Conservation (phyloP, 2,888 invertebrate species). For the Lepidocyrtoides sp. region DNA sequence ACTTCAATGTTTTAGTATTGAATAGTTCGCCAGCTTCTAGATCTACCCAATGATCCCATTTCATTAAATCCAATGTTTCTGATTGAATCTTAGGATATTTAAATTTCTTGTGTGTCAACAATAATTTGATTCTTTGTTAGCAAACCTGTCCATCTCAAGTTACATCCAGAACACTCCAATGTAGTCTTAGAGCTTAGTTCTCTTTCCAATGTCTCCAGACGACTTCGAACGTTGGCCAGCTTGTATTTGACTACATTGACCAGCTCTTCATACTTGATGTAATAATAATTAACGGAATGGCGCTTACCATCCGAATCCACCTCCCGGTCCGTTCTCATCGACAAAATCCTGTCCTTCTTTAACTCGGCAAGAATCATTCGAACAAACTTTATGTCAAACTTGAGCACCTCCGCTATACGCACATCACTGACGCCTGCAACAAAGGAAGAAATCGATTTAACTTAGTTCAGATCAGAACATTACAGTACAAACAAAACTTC, state of each 20-base stretch:
- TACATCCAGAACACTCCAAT: conserved; percentile 96
- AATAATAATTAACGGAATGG: conserved; percentile 98
- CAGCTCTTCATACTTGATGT: conserved; percentile 95
- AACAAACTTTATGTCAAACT: conserved; percentile 97
- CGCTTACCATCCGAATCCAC: conserved; percentile 93
- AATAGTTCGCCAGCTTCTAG: too few relatives aligned
- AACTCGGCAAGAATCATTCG: conserved; percentile 94
- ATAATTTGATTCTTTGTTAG: neutral
- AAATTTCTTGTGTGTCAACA: too few relatives aligned
- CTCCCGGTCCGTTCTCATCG: conserved; percentile 95
- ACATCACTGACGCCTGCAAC: conserved; percentile 88
- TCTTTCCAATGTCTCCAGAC: conserved; percentile 97
- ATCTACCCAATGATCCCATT: too few relatives aligned
- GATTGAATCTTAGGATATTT: too few relatives aligned
- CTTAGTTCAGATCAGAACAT: neutral
- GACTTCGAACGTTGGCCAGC: conserved; percentile 97
- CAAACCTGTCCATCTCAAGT: conserved; percentile 98
- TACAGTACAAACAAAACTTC: neutral
- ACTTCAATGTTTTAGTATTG: too few relatives aligned
- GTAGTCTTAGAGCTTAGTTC: conserved; percentile 98
- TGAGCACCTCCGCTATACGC: conserved; percentile 93
- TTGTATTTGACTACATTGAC: conserved; percentile 99
- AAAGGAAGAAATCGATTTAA: neutral
- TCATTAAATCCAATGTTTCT: too few relatives aligned
- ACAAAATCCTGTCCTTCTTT: conserved; percentile 97